Evolutionary conservation across 2,888 invertebrate genomes (phyloP).

Genomic region (Uloborus plumipes): DNA sequence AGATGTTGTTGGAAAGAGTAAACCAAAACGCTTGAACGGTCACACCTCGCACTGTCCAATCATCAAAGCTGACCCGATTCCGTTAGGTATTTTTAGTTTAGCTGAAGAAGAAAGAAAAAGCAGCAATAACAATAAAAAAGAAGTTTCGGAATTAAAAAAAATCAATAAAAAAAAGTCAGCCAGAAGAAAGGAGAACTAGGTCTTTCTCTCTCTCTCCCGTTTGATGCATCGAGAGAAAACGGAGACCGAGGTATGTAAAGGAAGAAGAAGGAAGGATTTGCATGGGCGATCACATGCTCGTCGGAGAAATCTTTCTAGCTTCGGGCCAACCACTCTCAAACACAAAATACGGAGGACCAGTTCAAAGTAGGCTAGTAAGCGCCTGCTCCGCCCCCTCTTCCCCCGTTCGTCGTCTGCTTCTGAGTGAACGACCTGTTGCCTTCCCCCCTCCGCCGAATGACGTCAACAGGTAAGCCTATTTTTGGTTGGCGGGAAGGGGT

Average conservation of each 20-base stretch:
- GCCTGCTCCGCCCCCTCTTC: constrained; percentile 26
- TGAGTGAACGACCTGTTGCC: constrained; percentile 60
- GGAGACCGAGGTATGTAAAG: constrained; percentile 15
- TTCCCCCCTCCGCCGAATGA: constrained; percentile 3
- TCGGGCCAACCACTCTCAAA: constrained; percentile 14
- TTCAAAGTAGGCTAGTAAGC: constrained; percentile 61
- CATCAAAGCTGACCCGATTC: constrained; percentile 44
- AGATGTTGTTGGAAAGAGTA: background rate
- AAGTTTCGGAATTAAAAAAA: background rate
- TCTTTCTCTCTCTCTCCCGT: constrained; percentile 18
- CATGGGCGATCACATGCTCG: constrained; percentile 41
- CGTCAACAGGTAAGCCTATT: constrained; percentile 63
- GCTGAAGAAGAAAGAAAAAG: background rate
- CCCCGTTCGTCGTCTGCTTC: constrained; percentile 18
- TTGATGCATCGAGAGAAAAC: constrained; percentile 5
- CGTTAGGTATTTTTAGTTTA: constrained; percentile 56
- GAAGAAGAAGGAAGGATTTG: constrained; percentile 61
- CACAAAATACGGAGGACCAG: constrained; percentile 56
- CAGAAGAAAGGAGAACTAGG: constrained; percentile 43
- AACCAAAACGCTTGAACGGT: constrained; percentile 25
- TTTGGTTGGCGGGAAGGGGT: constrained; percentile 63
- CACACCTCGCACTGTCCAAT: constrained; percentile 48
- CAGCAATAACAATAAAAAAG: constrained; percentile 8
- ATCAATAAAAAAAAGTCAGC: constrained; percentile 13
- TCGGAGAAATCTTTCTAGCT: constrained; percentile 41